Conservation (phyloP, 2,888 invertebrate genomes). For the Ochlodes sylvanus region DNA sequence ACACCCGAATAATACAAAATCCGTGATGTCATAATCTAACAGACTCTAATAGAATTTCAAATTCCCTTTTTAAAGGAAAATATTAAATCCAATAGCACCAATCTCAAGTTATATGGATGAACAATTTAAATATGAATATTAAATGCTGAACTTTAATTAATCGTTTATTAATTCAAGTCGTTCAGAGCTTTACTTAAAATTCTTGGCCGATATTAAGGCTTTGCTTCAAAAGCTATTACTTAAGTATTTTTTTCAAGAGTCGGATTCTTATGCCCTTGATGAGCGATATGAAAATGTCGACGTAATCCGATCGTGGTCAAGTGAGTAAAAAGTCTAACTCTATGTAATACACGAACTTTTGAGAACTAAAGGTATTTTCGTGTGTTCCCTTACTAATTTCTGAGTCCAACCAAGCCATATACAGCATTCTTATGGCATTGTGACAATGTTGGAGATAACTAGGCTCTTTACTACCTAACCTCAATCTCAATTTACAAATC, state of each 20-base stretch:
- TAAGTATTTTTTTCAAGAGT: slow-evolving; percentile 7
- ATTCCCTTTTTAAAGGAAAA: not conserved
- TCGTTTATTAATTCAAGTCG: slow-evolving; percentile 6
- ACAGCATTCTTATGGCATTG: no score
- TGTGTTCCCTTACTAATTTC: no score
- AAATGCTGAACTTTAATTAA: not conserved
- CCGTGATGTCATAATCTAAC: no score
- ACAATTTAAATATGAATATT: slow-evolving; percentile 2
- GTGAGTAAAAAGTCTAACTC: not conserved
- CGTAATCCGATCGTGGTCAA: slow-evolving; percentile 20
- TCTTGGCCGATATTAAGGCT: slow-evolving; percentile 7
- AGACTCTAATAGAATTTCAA: not conserved
- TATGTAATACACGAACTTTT: not conserved
- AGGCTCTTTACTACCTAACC: no score
- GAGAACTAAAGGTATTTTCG: no score
- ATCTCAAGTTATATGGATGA: not conserved
- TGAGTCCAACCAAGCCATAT: no score
- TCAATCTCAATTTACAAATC: no score
- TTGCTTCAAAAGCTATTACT: slow-evolving; percentile 1
- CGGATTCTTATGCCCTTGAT: slow-evolving; percentile 12
- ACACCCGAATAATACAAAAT: no score
- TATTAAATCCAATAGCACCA: not conserved
- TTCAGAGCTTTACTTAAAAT: slow-evolving; percentile 10
- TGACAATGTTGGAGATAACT: no score
- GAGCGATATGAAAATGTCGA: slow-evolving; percentile 8